Conservation (phyloP, 2,888 invertebrate species). For the Zeuzera pyrina region DNA sequence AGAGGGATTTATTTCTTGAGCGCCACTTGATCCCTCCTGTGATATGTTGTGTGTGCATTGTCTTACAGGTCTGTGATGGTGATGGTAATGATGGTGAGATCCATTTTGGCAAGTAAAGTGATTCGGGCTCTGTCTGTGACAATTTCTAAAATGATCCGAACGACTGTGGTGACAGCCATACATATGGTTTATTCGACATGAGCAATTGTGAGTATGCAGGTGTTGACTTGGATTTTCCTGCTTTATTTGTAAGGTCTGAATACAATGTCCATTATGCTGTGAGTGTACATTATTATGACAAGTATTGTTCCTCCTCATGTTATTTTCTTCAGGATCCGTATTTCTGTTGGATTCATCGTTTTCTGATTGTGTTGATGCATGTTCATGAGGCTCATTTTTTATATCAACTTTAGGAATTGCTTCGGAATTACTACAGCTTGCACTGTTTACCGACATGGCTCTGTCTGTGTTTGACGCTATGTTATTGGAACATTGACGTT, state of each 20-base stretch:
- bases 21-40: constrained; percentile 9
- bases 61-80: constrained; percentile 24
- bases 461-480: constrained; percentile 12
- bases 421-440: background rate
- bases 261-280: too few relatives aligned
- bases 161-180: constrained; percentile 19
- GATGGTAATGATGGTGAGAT: constrained; percentile 27
- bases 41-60: constrained; percentile 21
- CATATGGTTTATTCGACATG: constrained; percentile 17
- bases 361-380: constrained; percentile 22
- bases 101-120: constrained; percentile 27
- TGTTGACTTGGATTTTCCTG: constrained; percentile 26
- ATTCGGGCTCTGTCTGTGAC: constrained; percentile 24
- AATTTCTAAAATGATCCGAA: constrained; percentile 19
- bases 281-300: constrained; percentile 2
- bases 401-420: constrained; percentile 18
- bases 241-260: constrained; percentile 23
- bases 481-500: constrained; percentile 36
- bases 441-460: too few relatives aligned
- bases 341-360: constrained; percentile 16
- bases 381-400: constrained; percentile 41
- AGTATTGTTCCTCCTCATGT: background rate
- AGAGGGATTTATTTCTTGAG: constrained; percentile 17
- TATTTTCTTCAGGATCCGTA: background rate
- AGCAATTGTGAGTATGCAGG: constrained; percentile 18